phyloP scores from a whole-genome alignment of 1,140 invertebrate species.

The Phymorhynchus buccinoides region DNA sequence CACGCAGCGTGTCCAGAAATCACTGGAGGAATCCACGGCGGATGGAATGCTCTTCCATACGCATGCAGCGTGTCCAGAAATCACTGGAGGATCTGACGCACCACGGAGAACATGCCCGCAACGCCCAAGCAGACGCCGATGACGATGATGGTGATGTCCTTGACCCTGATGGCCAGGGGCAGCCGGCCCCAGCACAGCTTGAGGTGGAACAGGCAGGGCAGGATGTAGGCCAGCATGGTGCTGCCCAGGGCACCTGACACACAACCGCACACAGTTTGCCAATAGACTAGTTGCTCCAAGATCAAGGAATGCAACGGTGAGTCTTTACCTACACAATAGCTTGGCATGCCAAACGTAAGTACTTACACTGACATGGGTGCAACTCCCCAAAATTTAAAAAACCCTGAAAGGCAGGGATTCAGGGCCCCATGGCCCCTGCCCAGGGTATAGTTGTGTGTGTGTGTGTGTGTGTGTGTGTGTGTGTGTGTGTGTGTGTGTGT shows the following conservation, averaged over 20 bases:
- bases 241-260: slow-evolving; percentile 70
- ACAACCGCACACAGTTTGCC: neutral
- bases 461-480: slow-evolving; percentile 3
- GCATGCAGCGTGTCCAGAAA: neutral
- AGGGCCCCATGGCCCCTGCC: no score
- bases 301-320: no score
- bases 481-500: neutral
- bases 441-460: neutral
- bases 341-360: no score
- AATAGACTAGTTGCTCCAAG: no score
- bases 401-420: no score
- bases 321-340: no score
- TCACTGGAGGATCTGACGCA: slow-evolving; percentile 11
- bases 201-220: slow-evolving; percentile 68
- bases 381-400: no score
- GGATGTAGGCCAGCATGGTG: slow-evolving; percentile 64
- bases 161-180: slow-evolving; percentile 48
- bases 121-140: slow-evolving; percentile 59
- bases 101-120: slow-evolving; percentile 57
- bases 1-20: no score
- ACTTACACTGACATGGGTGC: no score
- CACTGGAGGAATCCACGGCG: no score
- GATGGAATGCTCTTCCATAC: no score
- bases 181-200: slow-evolving; percentile 54
- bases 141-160: slow-evolving; percentile 63